A percentile compares a stretch with the other conserved stretches of the same genome.
Evolutionary conservation across 2,888 invertebrate genomes (phyloP).

Genomic region (Chalcosyrphus nemorum): DNA sequence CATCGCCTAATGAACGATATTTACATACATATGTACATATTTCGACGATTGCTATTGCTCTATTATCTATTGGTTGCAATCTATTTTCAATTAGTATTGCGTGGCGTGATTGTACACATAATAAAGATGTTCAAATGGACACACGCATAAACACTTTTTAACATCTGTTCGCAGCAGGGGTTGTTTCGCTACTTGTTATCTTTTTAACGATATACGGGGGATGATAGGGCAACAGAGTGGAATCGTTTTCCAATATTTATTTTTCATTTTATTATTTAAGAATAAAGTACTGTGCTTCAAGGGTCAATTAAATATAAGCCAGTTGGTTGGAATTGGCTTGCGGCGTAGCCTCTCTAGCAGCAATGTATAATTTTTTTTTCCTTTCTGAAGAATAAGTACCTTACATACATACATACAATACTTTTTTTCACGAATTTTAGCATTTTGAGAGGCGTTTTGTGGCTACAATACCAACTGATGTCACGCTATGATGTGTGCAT

Average conservation of each 20-base stretch:
- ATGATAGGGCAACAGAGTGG: neutral
- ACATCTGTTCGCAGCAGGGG: conserved; percentile 28
- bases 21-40: too few species aligned
- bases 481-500: conserved; percentile 56
- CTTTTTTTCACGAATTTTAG: conserved; percentile 25
- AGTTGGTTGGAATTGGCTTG: conserved; percentile 19
- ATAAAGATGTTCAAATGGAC: conserved; percentile 23
- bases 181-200: neutral
- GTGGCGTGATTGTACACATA: conserved; percentile 53
- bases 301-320: conserved; percentile 50
- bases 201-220: neutral
- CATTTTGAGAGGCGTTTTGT: neutral
- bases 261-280: neutral
- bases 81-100: conserved; percentile 61
- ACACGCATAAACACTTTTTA: neutral
- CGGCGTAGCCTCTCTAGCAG: neutral
- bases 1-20: too few species aligned
- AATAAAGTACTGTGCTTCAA: conserved; percentile 12
- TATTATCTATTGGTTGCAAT: conserved; percentile 49
- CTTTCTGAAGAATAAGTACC: neutral
- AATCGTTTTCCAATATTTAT: neutral
- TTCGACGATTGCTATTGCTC: conserved; percentile 11
- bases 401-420: too few species aligned
- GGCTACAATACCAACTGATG: conserved; percentile 9
- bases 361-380: neutral